Base-by-base conservation (phyloP, 2,888 invertebrate genomes). In the Nephrotoma appendiculata region DNA sequence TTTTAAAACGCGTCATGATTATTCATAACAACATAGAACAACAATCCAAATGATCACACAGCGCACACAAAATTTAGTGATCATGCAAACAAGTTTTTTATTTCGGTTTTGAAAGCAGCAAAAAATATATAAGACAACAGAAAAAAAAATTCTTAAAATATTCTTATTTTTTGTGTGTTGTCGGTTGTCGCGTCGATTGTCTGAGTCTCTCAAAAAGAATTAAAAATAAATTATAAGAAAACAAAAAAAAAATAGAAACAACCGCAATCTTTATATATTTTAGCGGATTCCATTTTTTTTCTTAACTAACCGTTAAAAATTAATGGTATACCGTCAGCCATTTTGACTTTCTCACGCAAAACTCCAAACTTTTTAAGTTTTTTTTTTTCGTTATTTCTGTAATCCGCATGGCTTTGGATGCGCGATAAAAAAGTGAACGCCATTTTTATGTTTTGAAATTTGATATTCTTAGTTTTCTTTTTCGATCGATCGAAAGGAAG, bases 391-490 rank as follows among this genome's bases (percentile, higher is more conserved):
- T 71, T 71, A 9, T 71, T 71, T 57, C 52, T 57, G 52, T 57
- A 71, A 71, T 71, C 71, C 52, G 52, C 52, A 57, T 57, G 71
- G 71, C 71, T 71, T 71, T 71, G 31, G 71, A 71, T 71, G 71
- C 71, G 71, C 19, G 71, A 71, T 71, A 71, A 71, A 71, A 71
- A 71, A 31, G 2, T 84, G 43, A n/a, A n/a, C 84, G 84, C 84
- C 84, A 84, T 84, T 42, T 84, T 84, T 84, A 84, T 84, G 84
- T 84, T 84, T 84, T 84, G 84, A 84, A 84, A 84, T 84, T 42
- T 84, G 84, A 84, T 84, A 84, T 84, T 15, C 15, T 42, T 84
- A 71, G 71, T 71, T 71, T 71, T 71, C 71, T 71, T 71, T 71
- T 71, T 84, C 84, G 42, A 84, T 84, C 84, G 84, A 42, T 43